These are phyloP conservation scores for Oncorhynchus masou DNA, from an alignment of 2,113 vertebrate species.

Conservation along the genomic window DNA sequence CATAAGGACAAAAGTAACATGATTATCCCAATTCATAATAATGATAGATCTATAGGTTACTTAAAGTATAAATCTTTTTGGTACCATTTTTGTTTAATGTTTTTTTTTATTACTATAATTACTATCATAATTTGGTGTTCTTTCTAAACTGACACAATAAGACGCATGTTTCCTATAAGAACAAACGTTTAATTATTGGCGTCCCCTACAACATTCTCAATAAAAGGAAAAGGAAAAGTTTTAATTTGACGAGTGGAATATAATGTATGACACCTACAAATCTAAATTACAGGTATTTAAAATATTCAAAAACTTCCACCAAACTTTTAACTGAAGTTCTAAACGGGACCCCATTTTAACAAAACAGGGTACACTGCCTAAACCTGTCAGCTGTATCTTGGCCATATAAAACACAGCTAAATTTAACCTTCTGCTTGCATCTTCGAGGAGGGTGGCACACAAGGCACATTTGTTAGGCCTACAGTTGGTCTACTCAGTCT, in stretches of 20 bases:
- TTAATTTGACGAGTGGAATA: not conserved
- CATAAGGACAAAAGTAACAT: not conserved
- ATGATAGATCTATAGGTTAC: not conserved
- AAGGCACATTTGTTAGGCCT: not conserved
- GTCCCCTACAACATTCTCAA: not conserved
- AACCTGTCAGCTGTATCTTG: constrained; percentile 66
- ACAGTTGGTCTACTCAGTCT: not conserved
- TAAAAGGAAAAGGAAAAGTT: too few relatives aligned
- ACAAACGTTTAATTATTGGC: not conserved
- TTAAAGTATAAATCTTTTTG: not conserved
- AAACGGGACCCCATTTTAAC: constrained; percentile 49
- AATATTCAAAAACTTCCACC: constrained; percentile 38
- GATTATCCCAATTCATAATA: not conserved
- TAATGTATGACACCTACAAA: not conserved
- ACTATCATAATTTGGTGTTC: not conserved
- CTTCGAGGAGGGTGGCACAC: constrained; percentile 10
- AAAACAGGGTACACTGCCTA: constrained; percentile 44
- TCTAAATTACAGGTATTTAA: not conserved
- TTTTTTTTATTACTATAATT: constrained; percentile 1
- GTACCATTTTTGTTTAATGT: not conserved
- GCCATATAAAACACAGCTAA: constrained; percentile 93
- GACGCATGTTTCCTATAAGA: too few relatives aligned
- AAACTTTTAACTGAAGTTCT: constrained; percentile 54
- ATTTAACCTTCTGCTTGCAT: constrained; percentile 77
- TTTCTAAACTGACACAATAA: not conserved